Evolutionary conservation across 2,888 invertebrate species (phyloP).

Genomic region (Leistus spinibarbis): DNA sequence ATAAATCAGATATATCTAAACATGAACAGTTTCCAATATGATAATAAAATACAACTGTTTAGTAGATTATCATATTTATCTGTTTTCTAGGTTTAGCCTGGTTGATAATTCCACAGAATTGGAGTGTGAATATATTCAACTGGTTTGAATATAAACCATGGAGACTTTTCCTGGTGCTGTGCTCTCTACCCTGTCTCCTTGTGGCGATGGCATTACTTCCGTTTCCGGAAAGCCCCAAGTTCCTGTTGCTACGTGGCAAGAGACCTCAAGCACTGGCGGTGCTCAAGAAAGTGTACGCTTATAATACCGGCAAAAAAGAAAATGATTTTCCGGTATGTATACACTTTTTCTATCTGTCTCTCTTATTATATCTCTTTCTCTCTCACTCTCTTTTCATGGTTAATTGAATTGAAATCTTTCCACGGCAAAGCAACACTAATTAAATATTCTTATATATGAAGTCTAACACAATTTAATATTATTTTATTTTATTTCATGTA

Average conservation of each 20-base stretch:
- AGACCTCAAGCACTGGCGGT: slow-evolving; percentile 42
- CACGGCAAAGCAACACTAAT: neutral
- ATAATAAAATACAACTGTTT: neutral
- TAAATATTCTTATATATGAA: too few relatives aligned
- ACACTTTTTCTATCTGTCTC: neutral
- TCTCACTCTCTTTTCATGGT: neutral
- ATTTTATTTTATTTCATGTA: neutral
- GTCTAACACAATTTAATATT: neutral
- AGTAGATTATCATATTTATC: neutral
- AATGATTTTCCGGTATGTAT: slow-evolving; percentile 44
- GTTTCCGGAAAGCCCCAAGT: slow-evolving; percentile 48
- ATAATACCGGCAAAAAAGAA: slow-evolving; percentile 44
- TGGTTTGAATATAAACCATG: slow-evolving; percentile 41
- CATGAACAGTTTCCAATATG: too few relatives aligned
- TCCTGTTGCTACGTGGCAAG: slow-evolving; percentile 43
- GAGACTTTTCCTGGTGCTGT: slow-evolving; percentile 44
- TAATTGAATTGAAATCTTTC: neutral
- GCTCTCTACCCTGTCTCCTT: slow-evolving; percentile 42
- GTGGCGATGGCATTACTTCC: slow-evolving; percentile 42
- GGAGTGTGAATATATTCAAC: slow-evolving; percentile 16
- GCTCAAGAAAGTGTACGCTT: slow-evolving; percentile 45
- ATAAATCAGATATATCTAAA: too few relatives aligned
- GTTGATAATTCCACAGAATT: slow-evolving; percentile 30
- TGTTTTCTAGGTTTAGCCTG: slow-evolving; percentile 27
- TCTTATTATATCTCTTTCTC: neutral